Evolutionary conservation across 2,113 vertebrate species (phyloP), one percentile per base, ranked within the genome.

Genomic region (Sylvia atricapilla): DNA sequence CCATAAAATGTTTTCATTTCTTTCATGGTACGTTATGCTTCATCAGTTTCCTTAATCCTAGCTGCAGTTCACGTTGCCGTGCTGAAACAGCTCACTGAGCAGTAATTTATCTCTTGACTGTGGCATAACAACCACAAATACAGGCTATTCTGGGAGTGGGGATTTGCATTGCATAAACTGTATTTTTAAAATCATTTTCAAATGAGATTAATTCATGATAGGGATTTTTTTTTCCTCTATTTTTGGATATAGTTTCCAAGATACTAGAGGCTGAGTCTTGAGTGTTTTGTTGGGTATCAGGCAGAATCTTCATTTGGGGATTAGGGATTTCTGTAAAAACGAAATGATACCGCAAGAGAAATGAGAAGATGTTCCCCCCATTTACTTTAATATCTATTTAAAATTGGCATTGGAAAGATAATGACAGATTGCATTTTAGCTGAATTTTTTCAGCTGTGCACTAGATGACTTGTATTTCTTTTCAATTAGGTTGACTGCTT

Each of bases 121-220:
- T 87, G 86, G 87, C 89, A 79, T 89, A 95, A 95, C 93, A 94
- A 94, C 89, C 86, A 84, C 95, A 97, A 95, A 94, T 87, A 79
- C 95, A 96, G 92, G 92, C 97, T 96, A 96, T 97, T 97, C 87
- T 87, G 77, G 89, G 93, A 95, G 75, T 2, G 7, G 77, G 85
- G 93, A 97, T 97, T 97, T 96, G 93, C 87, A 97, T 96, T 95
- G 95, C 96, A 97, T 97, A 97, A 96, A 93, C 87, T 78, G 89
- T 88, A 92, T 95, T 97, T 97, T 94, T 35, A 85, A 97, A 97
- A 97, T 95, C 50, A 96, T 97, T 96, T 97, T 87, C 84, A 97
- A 97, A 96, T 97, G 90, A 96, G 95, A 98, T 97, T 97, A 97
- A 96, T 98, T 97, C 94, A 87, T 33, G 83, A 96, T 93, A 95